Percentiles rank a stretch among this genome's conserved stretches.
Evolutionary conservation across 2,113 vertebrate genomes (phyloP).

Genomic region (Microcebus tavaratra): DNA sequence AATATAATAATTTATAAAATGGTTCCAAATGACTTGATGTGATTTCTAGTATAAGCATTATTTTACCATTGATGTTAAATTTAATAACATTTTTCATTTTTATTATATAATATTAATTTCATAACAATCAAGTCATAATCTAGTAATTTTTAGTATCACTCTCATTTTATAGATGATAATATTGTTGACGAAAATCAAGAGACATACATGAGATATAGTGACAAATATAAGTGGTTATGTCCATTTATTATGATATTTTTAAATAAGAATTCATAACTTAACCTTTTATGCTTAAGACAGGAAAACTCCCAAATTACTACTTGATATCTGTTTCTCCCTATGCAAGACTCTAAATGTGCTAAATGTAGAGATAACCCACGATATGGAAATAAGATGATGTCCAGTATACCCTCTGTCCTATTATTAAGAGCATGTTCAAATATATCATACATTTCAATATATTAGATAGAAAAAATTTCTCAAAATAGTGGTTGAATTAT

Average conservation of each 20-base stretch:
- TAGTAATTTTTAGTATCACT: not conserved
- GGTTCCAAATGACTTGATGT: not conserved
- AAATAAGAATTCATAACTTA: not conserved
- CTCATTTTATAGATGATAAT: not conserved
- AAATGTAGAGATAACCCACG: not conserved
- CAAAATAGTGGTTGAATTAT: not conserved
- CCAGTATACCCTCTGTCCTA: not conserved
- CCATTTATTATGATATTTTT: not conserved
- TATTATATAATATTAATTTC: not conserved
- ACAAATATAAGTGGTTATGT: not conserved
- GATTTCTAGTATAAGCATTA: not conserved
- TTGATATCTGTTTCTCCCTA: not conserved
- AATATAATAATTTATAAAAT: slow-evolving; percentile 23
- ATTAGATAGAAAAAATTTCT: not conserved
- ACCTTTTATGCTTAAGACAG: not conserved
- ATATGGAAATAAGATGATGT: not conserved
- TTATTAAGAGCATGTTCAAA: not conserved
- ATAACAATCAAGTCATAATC: not conserved
- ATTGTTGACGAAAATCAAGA: not conserved
- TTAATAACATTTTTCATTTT: not conserved
- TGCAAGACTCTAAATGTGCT: not conserved
- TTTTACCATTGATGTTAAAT: not conserved
- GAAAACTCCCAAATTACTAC: not conserved
- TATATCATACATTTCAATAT: not conserved
- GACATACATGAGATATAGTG: not conserved